A percentile compares a stretch with the other conserved stretches of the same genome.
Conservation (phyloP, 2,888 invertebrate genomes). For the Drosophila fulvimacula region DNA sequence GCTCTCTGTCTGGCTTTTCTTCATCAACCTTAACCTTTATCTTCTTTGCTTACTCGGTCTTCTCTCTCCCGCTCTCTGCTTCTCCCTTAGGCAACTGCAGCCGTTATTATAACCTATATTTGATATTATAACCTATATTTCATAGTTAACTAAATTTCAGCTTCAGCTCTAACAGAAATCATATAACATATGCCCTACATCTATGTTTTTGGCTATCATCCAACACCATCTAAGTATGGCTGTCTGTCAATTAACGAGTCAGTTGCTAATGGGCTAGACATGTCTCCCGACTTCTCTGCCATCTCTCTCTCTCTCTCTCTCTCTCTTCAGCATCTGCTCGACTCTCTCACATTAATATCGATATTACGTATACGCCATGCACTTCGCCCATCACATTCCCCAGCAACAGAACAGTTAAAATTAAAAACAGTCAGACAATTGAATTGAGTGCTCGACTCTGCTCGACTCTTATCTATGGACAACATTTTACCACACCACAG, state of each 20-base stretch:
- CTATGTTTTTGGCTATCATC: background rate
- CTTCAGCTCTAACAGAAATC: background rate
- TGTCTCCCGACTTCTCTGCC: background rate
- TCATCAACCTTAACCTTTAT: background rate
- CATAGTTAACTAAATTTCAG: background rate
- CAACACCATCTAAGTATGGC: background rate
- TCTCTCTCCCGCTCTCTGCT: background rate
- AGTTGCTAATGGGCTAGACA: constrained; percentile 13
- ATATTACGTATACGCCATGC: constrained; percentile 36
- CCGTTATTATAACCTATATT: too few species aligned
- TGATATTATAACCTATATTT: background rate
- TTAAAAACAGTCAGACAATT: constrained; percentile 1
- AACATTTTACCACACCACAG: constrained; percentile 1
- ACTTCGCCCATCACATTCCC: background rate
- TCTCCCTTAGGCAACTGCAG: background rate
- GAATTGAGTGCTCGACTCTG: background rate
- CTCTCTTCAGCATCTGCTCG: too few species aligned
- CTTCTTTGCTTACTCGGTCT: background rate
- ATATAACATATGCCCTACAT: background rate
- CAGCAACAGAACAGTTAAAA: background rate
- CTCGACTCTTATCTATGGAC: constrained; percentile 1
- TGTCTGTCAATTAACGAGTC: constrained; percentile 9
- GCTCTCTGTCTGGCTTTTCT: background rate
- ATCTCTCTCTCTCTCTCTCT: background rate
- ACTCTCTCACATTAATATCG: background rate